These are phyloP conservation scores for Cavia aperea DNA, from an alignment of 2,113 vertebrate species.

Conservation along the genomic window DNA sequence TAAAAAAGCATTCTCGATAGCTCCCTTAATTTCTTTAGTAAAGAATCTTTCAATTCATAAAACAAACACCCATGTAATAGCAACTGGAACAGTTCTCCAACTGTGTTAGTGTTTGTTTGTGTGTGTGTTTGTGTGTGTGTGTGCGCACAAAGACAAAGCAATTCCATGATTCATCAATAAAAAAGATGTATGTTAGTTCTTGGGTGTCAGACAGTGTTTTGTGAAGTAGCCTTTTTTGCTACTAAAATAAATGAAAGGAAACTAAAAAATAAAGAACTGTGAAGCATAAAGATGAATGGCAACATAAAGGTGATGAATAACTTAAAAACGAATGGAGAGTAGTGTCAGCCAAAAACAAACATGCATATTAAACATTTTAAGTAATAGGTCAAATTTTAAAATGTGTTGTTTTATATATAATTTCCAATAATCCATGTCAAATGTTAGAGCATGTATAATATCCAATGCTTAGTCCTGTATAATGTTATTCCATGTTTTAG, in stretches of 20 bases:
- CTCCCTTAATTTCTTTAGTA: background rate
- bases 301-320: background rate
- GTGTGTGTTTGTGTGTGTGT: background rate
- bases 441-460: background rate
- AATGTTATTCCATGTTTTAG: background rate
- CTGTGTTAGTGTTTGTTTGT: background rate
- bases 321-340: background rate
- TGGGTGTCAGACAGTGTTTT: background rate
- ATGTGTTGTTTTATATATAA: background rate
- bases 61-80: background rate
- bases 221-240: background rate
- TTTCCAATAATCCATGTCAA: background rate
- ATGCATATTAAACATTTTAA: background rate
- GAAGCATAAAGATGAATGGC: background rate
- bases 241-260: slow-evolving; percentile 14
- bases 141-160: background rate
- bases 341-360: background rate
- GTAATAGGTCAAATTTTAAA: background rate
- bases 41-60: slow-evolving; percentile 8
- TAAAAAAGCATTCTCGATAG: background rate
- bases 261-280: background rate
- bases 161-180: background rate
- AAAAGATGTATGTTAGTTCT: background rate
- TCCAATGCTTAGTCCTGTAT: background rate
- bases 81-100: background rate